Conservation (phyloP, 2,888 invertebrate genomes). For the Drosophila nr. medialis region DNA sequence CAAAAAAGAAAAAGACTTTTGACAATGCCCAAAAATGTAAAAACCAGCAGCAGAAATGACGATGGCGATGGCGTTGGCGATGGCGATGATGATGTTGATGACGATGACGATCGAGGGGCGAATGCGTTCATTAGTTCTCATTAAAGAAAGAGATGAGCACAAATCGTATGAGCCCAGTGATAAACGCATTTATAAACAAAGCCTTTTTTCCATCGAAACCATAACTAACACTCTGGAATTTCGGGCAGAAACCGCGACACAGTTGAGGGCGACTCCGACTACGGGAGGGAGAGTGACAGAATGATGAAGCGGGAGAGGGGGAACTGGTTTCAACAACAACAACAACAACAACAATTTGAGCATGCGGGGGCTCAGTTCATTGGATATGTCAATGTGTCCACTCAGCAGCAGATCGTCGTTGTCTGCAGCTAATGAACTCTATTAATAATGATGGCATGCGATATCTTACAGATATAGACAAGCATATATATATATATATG, state of each 20-base stretch:
- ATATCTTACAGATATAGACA: slow-evolving; percentile 29
- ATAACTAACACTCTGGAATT: slow-evolving; percentile 50
- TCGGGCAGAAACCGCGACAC: slow-evolving; percentile 12
- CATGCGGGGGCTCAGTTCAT: slow-evolving; percentile 18
- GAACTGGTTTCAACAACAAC: slow-evolving; percentile 29
- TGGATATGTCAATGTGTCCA: slow-evolving; percentile 25
- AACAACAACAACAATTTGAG: neutral
- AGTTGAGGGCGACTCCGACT: neutral
- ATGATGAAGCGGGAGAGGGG: neutral
- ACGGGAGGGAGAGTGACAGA: neutral
- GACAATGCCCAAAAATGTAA: slow-evolving; percentile 35
- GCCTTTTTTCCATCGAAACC: slow-evolving; percentile 65
- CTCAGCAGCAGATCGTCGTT: slow-evolving; percentile 16
- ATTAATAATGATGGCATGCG: slow-evolving; percentile 51
- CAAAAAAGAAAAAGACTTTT: slow-evolving; percentile 6
- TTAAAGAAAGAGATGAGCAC: slow-evolving; percentile 37
- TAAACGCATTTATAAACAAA: slow-evolving; percentile 72
- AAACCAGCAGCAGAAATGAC: slow-evolving; percentile 45
- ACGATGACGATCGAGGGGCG: slow-evolving; percentile 22
- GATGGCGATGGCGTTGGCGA: neutral
- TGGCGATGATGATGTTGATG: slow-evolving; percentile 8
- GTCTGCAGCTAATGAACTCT: slow-evolving; percentile 61
- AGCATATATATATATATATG: neutral
- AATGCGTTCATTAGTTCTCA: slow-evolving; percentile 65
- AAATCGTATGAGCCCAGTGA: slow-evolving; percentile 38